Evolutionary conservation across 35 echinoderm and acorn worm species (phyloP).

Genomic region (Apostichopus californicus): DNA sequence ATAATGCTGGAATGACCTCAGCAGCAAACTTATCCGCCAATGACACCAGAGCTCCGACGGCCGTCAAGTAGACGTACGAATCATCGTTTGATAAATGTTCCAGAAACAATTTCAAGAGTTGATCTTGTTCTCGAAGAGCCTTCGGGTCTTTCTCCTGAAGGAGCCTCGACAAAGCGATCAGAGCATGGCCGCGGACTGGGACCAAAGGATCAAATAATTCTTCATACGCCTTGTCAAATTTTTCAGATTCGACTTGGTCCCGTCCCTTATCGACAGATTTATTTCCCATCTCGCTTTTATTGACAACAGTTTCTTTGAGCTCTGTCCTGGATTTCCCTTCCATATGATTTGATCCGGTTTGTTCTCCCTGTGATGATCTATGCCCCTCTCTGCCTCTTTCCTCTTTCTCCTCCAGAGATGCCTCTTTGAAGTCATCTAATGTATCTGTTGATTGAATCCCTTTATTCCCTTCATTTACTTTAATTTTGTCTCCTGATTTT

Average conservation of each 20-base stretch:
- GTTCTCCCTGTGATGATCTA: not conserved
- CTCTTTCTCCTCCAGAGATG: not conserved
- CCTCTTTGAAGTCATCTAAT: not conserved
- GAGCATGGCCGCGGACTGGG: constrained; percentile 80
- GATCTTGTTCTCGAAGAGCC: constrained; percentile 77
- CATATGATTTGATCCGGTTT: not conserved
- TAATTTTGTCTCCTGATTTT: not conserved
- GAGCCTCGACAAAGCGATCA: constrained; percentile 72
- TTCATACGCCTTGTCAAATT: constrained; percentile 81
- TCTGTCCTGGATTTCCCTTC: not conserved
- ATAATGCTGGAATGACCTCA: constrained; percentile 76
- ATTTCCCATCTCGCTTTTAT: not conserved
- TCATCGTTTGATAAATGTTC: constrained; percentile 90
- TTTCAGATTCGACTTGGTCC: constrained; percentile 28
- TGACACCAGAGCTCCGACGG: constrained; percentile 76
- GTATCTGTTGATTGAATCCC: too few species aligned
- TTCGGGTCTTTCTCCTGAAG: constrained; percentile 68
- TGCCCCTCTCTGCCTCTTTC: not conserved
- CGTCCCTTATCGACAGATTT: not conserved
- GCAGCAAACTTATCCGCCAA: constrained; percentile 73
- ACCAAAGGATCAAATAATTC: constrained; percentile 90
- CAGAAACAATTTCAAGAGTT: constrained; percentile 68
- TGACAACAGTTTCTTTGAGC: not conserved
- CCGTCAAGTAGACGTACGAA: constrained; percentile 86
- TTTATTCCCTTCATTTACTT: not conserved